Conservation (phyloP, 1,140 invertebrate species). For the Melipona quadrifasciata region DNA sequence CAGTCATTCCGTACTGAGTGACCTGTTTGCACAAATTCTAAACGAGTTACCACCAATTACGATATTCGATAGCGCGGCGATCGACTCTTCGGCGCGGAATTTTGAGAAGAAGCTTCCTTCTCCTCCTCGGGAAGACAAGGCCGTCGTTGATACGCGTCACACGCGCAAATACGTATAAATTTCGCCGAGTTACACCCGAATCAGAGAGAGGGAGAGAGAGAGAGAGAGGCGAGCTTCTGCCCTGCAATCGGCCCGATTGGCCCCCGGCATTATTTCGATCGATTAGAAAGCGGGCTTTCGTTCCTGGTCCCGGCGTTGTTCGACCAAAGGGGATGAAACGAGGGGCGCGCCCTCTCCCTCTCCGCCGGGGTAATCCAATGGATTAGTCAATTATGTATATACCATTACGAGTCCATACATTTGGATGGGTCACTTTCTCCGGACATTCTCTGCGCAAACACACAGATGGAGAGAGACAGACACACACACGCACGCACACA, state of each 20-base stretch:
- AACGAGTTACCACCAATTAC: not conserved
- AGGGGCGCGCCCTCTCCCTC: constrained; percentile 46
- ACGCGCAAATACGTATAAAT: constrained; percentile 23
- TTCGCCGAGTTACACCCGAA: not conserved
- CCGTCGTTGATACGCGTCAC: too few relatives aligned
- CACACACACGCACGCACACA: not conserved
- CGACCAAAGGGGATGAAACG: not conserved
- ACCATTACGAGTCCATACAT: constrained; percentile 62
- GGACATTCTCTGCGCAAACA: not conserved
- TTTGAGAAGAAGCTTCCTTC: too few relatives aligned
- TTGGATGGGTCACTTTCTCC: constrained; percentile 50
- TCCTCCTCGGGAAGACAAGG: too few relatives aligned
- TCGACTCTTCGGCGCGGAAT: not conserved
- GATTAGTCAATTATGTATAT: constrained; percentile 70
- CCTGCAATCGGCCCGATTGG: constrained; percentile 64
- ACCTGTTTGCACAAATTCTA: not conserved
- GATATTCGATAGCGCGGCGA: not conserved
- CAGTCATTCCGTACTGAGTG: not conserved
- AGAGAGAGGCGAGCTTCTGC: constrained; percentile 55
- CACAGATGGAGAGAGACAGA: not conserved
- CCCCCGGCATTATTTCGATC: constrained; percentile 65
- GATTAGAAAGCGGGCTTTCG: constrained; percentile 60
- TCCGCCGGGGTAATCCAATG: constrained; percentile 60
- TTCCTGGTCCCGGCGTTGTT: constrained; percentile 9
- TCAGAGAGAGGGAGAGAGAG: constrained; percentile 23